A percentile compares a stretch with the other conserved stretches of the same genome.
These are phyloP conservation scores for Zaprionus taronus DNA, from an alignment of 1,140 invertebrate species.

Conservation along the genomic window DNA sequence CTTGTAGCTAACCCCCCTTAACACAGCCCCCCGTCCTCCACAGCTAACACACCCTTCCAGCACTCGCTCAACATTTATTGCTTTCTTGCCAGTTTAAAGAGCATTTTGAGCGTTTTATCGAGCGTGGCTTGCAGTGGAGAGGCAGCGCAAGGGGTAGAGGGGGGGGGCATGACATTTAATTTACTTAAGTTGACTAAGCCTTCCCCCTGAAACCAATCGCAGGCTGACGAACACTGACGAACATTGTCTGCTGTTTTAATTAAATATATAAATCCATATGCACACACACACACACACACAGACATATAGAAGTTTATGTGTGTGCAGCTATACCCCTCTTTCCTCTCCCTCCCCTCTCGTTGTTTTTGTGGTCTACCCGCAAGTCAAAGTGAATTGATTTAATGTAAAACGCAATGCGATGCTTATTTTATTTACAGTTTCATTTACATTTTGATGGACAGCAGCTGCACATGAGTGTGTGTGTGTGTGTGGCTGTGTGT, in stretches of 20 bases:
- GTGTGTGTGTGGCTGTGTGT: too few relatives aligned
- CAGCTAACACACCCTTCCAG: constrained; percentile 9
- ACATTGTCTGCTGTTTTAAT: constrained; percentile 61
- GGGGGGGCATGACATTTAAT: constrained; percentile 65
- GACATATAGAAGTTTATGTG: neutral
- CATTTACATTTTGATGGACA: constrained; percentile 55
- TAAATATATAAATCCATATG: constrained; percentile 46
- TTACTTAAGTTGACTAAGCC: constrained; percentile 73
- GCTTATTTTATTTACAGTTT: constrained; percentile 52
- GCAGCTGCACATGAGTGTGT: constrained; percentile 22
- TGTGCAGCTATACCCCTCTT: neutral
- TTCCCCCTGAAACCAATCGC: constrained; percentile 49
- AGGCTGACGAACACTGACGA: constrained; percentile 41
- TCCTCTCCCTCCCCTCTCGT: neutral
- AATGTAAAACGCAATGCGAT: constrained; percentile 61
- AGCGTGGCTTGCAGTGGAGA: constrained; percentile 5
- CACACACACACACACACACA: neutral
- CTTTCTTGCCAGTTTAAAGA: constrained; percentile 65
- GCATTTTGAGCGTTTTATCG: constrained; percentile 41
- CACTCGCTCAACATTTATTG: constrained; percentile 61
- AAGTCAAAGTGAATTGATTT: constrained; percentile 73
- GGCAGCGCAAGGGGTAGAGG: neutral
- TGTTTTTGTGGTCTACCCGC: constrained; percentile 35
- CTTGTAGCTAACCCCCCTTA: constrained; percentile 19
- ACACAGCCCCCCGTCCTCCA: neutral